A percentile compares a stretch with the other conserved stretches of the same genome.
Evolutionary conservation across 1,140 invertebrate species (phyloP).

Genomic region (Sycophaga agraensis): DNA sequence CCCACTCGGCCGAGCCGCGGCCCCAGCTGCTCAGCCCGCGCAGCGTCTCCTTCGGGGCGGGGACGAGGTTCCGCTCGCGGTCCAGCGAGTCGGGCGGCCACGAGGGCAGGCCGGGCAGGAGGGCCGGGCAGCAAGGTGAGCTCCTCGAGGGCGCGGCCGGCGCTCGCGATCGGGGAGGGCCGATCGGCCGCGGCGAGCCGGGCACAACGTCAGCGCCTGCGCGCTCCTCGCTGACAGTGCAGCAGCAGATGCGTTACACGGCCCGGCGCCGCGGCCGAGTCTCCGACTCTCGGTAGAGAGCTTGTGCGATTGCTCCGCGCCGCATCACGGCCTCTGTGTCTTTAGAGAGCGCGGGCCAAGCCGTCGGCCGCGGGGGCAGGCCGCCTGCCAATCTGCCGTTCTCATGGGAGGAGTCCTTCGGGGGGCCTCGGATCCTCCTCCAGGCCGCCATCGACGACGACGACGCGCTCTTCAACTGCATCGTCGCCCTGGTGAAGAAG

Average conservation of each 20-base stretch:
- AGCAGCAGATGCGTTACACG: not conserved
- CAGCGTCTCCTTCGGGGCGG: constrained; percentile 52
- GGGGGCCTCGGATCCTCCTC: constrained; percentile 47
- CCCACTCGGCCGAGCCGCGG: not conserved
- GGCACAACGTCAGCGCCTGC: too few species aligned
- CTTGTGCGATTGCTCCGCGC: constrained; percentile 17
- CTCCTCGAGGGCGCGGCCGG: too few species aligned
- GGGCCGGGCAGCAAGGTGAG: constrained; percentile 49
- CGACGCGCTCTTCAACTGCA: constrained; percentile 42
- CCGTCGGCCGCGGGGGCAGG: not conserved
- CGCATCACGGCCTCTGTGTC: too few species aligned
- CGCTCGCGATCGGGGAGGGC: too few species aligned
- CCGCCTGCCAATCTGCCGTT: constrained; percentile 37
- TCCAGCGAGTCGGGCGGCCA: constrained; percentile 40
- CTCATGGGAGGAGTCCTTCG: constrained; percentile 40
- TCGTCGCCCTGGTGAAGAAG: constrained; percentile 41
- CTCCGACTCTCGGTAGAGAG: not conserved
- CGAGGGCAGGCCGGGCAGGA: constrained; percentile 25
- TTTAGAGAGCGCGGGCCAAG: too few species aligned
- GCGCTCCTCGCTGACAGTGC: too few species aligned
- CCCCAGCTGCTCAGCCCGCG: constrained; percentile 44
- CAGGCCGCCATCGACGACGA: constrained; percentile 50
- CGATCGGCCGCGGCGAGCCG: too few species aligned
- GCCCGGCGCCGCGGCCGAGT: not conserved
- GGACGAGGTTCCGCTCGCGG: constrained; percentile 52